Conservation (phyloP, 2,797 vertebrate species). For the Chaetophractus vellerosus region DNA sequence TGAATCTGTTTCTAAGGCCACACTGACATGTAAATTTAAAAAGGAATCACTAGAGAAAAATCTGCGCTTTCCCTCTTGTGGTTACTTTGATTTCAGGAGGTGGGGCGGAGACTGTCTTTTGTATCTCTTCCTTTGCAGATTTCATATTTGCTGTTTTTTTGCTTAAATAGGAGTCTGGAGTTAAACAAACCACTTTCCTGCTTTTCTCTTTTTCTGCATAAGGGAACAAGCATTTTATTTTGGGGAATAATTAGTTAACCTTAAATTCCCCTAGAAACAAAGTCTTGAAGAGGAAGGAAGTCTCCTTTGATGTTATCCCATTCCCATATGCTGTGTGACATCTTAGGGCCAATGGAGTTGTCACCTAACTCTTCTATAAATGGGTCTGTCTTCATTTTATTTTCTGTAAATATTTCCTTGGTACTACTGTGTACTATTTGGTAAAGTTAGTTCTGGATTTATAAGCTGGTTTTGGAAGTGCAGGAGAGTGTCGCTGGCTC, state of each 20-base stretch:
- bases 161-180: neutral
- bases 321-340: neutral
- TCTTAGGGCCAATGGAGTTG: neutral
- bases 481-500: neutral
- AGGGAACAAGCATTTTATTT: conserved; percentile 65
- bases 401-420: conserved; percentile 53
- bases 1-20: conserved; percentile 81
- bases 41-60: conserved; percentile 68
- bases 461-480: neutral
- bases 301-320: neutral
- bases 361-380: neutral
- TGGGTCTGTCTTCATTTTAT: conserved; percentile 27
- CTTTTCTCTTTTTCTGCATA: conserved; percentile 75
- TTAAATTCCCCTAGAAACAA: conserved; percentile 43
- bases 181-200: conserved; percentile 72
- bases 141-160: neutral
- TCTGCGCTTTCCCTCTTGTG: neutral
- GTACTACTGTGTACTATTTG: conserved; percentile 4
- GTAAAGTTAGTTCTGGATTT: conserved; percentile 38
- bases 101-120: neutral
- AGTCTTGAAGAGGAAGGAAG: neutral
- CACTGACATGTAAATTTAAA: conserved; percentile 85
- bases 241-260: neutral
- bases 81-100: neutral
- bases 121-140: neutral